These are phyloP conservation scores for Lampropteryx suffumata DNA, from an alignment of 2,888 invertebrate species.

Conservation along the genomic window DNA sequence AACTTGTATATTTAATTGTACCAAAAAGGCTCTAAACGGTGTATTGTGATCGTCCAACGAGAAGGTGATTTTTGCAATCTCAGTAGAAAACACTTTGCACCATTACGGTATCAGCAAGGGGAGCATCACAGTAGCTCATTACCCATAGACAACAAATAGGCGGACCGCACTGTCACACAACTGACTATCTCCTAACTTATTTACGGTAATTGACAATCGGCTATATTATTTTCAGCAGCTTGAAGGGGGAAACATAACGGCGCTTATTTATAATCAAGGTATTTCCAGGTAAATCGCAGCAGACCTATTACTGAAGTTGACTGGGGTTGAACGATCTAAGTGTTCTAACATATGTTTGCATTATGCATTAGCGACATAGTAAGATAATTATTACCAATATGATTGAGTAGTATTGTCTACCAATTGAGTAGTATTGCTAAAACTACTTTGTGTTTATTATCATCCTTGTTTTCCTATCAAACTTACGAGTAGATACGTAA, in stretches of 20 bases:
- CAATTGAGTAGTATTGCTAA: too few species aligned
- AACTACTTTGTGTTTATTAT: too few species aligned
- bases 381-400: too few species aligned
- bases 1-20: too few species aligned
- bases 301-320: not conserved
- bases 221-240: conserved; percentile 14
- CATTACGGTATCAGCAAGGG: conserved; percentile 16
- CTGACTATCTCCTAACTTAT: conserved; percentile 53
- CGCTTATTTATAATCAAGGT: conserved; percentile 5
- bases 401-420: too few species aligned
- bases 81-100: conserved; percentile 11
- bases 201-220: conserved; percentile 57
- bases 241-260: conserved; percentile 3
- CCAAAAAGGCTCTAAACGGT: too few species aligned
- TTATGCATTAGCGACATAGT: not conserved
- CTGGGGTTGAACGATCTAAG: conserved; percentile 1
- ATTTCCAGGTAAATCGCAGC: conserved; percentile 11
- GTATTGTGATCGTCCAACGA: not conserved
- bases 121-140: conserved; percentile 59
- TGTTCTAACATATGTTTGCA: not conserved
- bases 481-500: too few species aligned
- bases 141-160: conserved; percentile 73
- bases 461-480: too few species aligned
- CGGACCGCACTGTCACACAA: conserved; percentile 59
- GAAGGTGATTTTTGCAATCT: conserved; percentile 7